These are phyloP conservation scores for Melanotaenia nigrans DNA, from an alignment of 2,797 vertebrate genomes.

Conservation along the genomic window DNA sequence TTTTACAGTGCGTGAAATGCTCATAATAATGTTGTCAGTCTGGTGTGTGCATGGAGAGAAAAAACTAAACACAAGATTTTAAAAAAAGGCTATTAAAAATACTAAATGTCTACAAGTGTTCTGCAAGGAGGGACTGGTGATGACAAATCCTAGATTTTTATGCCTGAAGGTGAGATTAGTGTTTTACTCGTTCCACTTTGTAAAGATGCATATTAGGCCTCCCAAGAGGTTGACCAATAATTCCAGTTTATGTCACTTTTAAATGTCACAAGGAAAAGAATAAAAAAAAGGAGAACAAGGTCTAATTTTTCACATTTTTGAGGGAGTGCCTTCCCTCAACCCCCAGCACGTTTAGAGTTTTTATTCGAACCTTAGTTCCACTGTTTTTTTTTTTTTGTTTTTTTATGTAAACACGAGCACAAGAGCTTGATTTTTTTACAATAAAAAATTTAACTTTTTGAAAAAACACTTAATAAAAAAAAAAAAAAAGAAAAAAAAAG, in stretches of 20 bases:
- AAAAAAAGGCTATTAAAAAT: conserved; percentile 74
- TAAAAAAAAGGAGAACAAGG: conserved; percentile 72
- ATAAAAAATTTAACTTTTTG: conserved; percentile 89
- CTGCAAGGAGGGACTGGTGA: conserved; percentile 76
- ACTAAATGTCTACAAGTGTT: conserved; percentile 79
- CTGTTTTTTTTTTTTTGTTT: conserved; percentile 68
- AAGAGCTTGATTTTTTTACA: conserved; percentile 93
- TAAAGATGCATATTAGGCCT: conserved; percentile 88
- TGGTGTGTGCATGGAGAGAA: conserved; percentile 88
- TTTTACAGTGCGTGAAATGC: conserved; percentile 76
- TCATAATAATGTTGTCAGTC: conserved; percentile 84
- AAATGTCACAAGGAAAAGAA: conserved; percentile 79
- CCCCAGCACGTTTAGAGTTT: conserved; percentile 87
- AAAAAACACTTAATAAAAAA: conserved; percentile 63
- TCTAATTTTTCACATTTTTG: conserved; percentile 84
- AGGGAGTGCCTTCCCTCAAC: conserved; percentile 58
- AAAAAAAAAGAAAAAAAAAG: conserved; percentile 69
- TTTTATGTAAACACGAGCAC: conserved; percentile 92
- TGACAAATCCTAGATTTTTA: conserved; percentile 80
- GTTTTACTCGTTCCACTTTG: conserved; percentile 85
- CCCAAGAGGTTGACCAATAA: conserved; percentile 85
- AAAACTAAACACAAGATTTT: conserved; percentile 58
- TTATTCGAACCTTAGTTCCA: conserved; percentile 86
- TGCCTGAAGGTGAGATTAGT: conserved; percentile 77
- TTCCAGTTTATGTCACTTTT: conserved; percentile 86